phyloP scores from a whole-genome alignment of 2,113 vertebrate genomes.

The Heteronetta atricapilla region DNA sequence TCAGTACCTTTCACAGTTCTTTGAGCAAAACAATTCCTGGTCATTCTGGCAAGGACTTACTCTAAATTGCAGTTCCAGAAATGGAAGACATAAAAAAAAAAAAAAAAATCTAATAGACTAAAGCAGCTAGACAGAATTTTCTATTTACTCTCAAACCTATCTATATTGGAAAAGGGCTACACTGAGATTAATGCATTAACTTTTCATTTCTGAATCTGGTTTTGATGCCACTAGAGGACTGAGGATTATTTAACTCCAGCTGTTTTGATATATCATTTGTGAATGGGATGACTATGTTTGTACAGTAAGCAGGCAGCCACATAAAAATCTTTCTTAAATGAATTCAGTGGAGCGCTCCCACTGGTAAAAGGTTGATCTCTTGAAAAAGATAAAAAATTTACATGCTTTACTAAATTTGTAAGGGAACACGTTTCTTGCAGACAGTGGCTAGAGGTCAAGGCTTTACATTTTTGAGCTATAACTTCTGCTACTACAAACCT shows the following conservation, averaged over 20 bases:
- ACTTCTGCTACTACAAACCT: neutral
- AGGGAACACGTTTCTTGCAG: neutral
- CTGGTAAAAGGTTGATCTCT: slow-evolving; percentile 28
- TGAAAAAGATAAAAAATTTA: slow-evolving; percentile 54
- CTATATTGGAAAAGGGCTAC: slow-evolving; percentile 50
- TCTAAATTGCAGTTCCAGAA: slow-evolving; percentile 62
- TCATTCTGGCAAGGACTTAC: slow-evolving; percentile 25
- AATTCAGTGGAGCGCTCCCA: slow-evolving; percentile 39
- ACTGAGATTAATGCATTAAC: slow-evolving; percentile 57
- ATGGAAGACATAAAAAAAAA: neutral
- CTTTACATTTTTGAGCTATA: slow-evolving; percentile 26
- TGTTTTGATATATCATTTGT: slow-evolving; percentile 43
- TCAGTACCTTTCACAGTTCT: slow-evolving; percentile 46
- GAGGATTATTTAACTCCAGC: slow-evolving; percentile 66
- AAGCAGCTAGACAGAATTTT: slow-evolving; percentile 56
- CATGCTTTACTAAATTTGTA: slow-evolving; percentile 49
- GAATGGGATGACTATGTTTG: slow-evolving; percentile 39
- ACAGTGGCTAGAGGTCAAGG: slow-evolving; percentile 31
- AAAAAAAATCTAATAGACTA: slow-evolving; percentile 17
- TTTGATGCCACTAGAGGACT: slow-evolving; percentile 28
- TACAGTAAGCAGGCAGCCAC: slow-evolving; percentile 42
- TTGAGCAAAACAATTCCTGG: slow-evolving; percentile 67
- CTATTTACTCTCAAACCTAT: slow-evolving; percentile 63
- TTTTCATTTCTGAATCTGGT: slow-evolving; percentile 61
- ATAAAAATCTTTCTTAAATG: slow-evolving; percentile 62